phyloP scores from a whole-genome alignment of 2,113 vertebrate species.

The Ranitomeya imitator region DNA sequence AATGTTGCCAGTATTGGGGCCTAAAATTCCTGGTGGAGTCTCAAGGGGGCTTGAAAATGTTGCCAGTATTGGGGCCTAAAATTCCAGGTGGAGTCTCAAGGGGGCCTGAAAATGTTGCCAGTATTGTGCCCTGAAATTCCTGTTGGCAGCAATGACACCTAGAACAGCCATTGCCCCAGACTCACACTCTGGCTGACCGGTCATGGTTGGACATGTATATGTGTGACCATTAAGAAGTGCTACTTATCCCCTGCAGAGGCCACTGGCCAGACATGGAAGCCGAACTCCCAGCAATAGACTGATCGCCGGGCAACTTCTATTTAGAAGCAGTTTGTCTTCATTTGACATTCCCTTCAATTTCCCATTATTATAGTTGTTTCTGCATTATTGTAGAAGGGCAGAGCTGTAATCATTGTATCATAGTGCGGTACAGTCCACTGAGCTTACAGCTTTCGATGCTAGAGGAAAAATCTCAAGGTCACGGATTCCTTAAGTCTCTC shows the following conservation, averaged over 20 bases:
- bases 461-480: slow-evolving; percentile 17
- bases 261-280: neutral
- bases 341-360: neutral
- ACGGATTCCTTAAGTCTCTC: neutral
- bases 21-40: too few species aligned
- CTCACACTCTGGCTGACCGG: too few species aligned
- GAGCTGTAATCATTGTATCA: neutral
- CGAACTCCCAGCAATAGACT: neutral
- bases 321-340: neutral
- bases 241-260: neutral
- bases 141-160: too few species aligned
- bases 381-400: neutral
- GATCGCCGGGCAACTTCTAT: neutral
- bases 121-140: too few species aligned
- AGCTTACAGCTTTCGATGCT: neutral
- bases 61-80: too few species aligned
- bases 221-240: neutral
- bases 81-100: too few species aligned
- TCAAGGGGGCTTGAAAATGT: too few species aligned
- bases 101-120: too few species aligned
- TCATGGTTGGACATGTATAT: neutral
- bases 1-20: too few species aligned
- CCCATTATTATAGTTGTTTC: neutral
- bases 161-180: too few species aligned
- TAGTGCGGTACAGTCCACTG: neutral